Base-by-base conservation (phyloP, 2,888 invertebrate species). In the Merodon equestris region DNA sequence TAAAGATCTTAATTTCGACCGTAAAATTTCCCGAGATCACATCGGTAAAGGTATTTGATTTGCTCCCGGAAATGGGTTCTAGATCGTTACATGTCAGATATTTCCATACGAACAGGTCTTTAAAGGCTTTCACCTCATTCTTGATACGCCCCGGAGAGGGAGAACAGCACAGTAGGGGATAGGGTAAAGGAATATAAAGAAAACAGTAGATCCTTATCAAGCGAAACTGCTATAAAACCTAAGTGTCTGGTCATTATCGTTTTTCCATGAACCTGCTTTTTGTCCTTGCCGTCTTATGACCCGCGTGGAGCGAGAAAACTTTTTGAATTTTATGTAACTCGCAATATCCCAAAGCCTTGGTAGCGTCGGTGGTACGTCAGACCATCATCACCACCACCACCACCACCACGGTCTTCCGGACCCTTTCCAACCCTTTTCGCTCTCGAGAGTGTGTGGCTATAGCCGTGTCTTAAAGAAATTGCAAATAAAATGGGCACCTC, bases 201-300 rank as follows among this genome's bases (percentile, higher is more conserved):
- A 66, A 64, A 54, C 10, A 40, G n/a, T n/a, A 60, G 79, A 74
- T 74, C 51, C 68, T 58, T 79, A 79, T 79, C 73, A 68, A 68
- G 58, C 61, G 58, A 68, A 63, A 74, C 53, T 70, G 68, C 79
- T 60, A 79, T 79, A 70, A 79, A 79, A 79, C 68, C 64, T 51
- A 73, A 79, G 73, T 70, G 68, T 74, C 73, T 79, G 79, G 68
- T 79, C 73, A 70, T 79, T 79, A 79, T 79, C 79, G 79, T 79
- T 79, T 79, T 74, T 79, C 64, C 73, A 74, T 79, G 73, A 79
- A 79, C 79, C 27, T 27, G 27, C 7, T 27, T 27, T 27, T 27
- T 7, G 27, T 27, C 27, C 27, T 27, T 27, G 2, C 27, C 27
- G 7, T 27, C 27, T 27, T 27, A 2, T 7, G 7, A 45, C 53